These are phyloP conservation scores for Parthenolecanium corni DNA, from an alignment of 2,888 invertebrate species.

Conservation along the genomic window DNA sequence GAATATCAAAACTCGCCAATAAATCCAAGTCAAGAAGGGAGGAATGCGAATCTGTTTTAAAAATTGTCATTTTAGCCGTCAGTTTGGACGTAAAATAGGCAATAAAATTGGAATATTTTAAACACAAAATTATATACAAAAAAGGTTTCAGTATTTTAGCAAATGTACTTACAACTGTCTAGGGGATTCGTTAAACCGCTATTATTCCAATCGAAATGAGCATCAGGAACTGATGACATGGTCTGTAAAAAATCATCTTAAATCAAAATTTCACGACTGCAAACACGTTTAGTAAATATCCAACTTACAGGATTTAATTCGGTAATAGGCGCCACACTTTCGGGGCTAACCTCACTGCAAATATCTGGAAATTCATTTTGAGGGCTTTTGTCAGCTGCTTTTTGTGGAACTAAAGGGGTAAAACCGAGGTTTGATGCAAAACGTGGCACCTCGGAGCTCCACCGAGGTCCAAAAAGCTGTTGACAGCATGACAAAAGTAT, in stretches of 20 bases:
- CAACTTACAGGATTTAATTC: background rate
- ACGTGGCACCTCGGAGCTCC: conserved; percentile 68
- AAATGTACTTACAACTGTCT: conserved; percentile 45
- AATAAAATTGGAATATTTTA: background rate
- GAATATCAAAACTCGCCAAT: conserved; percentile 25
- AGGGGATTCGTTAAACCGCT: conserved; percentile 60
- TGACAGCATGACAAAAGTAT: conserved; percentile 3
- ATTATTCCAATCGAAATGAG: conserved; percentile 62
- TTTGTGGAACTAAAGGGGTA: conserved; percentile 65
- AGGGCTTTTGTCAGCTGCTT: conserved; percentile 40
- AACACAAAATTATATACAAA: conserved; percentile 22
- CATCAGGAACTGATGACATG: conserved; percentile 45
- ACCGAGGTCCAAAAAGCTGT: conserved; percentile 68
- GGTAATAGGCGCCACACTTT: conserved; percentile 16
- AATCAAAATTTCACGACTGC: conserved; percentile 14
- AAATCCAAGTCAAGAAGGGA: conserved; percentile 25
- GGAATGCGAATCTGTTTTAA: conserved; percentile 21
- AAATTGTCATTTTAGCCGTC: background rate
- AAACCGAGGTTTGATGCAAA: conserved; percentile 76
- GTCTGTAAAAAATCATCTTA: conserved; percentile 28
- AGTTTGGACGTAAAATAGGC: background rate
- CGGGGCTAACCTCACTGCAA: conserved; percentile 14
- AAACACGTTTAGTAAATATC: background rate
- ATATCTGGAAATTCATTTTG: conserved; percentile 16
- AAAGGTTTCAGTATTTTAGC: too few relatives aligned